Conservation (phyloP, 2,797 vertebrate genomes). For the Glyptemys insculpta region DNA sequence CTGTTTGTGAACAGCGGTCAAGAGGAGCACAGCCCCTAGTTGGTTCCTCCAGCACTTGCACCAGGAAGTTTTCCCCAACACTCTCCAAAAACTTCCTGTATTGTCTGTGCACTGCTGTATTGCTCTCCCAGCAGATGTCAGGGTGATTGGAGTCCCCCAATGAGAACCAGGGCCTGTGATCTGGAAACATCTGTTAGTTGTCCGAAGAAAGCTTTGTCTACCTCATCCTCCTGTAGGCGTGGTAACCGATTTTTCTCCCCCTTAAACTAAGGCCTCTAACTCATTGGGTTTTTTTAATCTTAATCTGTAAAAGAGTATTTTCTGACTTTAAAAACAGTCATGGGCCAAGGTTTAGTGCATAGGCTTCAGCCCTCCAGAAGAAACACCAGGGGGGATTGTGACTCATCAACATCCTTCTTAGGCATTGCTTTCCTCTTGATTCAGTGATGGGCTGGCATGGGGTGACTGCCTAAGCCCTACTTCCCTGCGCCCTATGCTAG, state of each 20-base stretch:
- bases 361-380: background rate
- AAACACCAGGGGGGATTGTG: background rate
- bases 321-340: background rate
- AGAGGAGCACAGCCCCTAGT: too few relatives aligned
- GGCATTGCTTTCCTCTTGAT: background rate
- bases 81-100: too few relatives aligned
- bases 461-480: background rate
- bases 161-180: too few relatives aligned
- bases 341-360: rapidly evolving
- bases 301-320: background rate
- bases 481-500: rapidly evolving
- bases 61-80: too few relatives aligned
- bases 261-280: background rate
- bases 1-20: too few relatives aligned
- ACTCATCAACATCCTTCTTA: background rate
- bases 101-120: too few relatives aligned
- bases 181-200: too few relatives aligned
- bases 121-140: too few relatives aligned
- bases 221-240: background rate
- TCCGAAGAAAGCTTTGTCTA: too few relatives aligned
- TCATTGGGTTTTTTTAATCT: background rate
- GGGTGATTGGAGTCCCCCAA: too few relatives aligned
- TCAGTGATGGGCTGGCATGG: rapidly evolving
- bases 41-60: too few relatives aligned
- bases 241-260: too few relatives aligned